Evolutionary conservation across 2,113 vertebrate genomes (phyloP).

Genomic region (Pangasianodon gigas): DNA sequence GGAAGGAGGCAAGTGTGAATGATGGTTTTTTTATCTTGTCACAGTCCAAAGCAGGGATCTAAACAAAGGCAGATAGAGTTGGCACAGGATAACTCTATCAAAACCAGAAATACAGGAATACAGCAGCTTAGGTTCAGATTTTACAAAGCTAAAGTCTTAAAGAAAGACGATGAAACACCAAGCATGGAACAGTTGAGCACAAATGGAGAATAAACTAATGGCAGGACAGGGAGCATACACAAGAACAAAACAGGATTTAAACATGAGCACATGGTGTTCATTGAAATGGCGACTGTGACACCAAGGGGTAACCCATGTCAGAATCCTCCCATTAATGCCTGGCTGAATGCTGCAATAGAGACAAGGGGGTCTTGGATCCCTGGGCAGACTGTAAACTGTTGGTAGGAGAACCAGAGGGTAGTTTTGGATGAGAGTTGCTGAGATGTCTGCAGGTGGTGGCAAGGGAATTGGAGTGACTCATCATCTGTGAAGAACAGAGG

Average conservation of each 20-base stretch:
- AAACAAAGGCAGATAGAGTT: background rate
- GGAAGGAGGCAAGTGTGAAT: background rate
- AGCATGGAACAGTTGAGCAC: background rate
- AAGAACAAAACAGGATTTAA: background rate
- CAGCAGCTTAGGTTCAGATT: background rate
- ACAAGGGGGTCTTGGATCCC: background rate
- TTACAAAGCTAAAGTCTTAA: background rate
- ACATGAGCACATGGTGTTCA: background rate
- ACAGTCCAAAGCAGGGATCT: background rate
- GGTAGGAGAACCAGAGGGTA: background rate
- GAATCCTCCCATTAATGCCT: background rate
- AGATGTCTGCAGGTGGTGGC: background rate
- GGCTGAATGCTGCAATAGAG: background rate
- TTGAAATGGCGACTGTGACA: background rate
- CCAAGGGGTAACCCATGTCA: no score
- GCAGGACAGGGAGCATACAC: background rate
- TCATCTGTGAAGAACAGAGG: background rate
- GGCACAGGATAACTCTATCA: background rate
- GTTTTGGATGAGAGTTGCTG: background rate
- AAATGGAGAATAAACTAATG: background rate
- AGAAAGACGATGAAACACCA: background rate
- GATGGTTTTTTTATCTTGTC: background rate
- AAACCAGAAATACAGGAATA: background rate
- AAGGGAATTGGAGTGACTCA: background rate
- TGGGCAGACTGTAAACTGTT: background rate